Evolutionary conservation across 2,797 vertebrate species (phyloP).

Genomic region (Pseudomugil tenellus): DNA sequence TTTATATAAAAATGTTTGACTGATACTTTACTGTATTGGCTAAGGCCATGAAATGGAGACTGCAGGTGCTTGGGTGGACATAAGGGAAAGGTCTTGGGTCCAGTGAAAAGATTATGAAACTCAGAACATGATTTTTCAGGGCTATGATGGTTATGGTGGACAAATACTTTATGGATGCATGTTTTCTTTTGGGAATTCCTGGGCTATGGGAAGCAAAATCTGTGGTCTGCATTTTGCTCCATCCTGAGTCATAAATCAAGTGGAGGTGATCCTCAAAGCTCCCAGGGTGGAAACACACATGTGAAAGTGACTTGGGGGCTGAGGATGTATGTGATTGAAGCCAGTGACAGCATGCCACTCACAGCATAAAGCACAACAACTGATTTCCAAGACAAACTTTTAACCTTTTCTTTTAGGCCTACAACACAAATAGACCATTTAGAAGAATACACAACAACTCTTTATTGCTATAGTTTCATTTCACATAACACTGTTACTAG

Average conservation of each 20-base stretch:
- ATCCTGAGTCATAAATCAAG: conserved; percentile 76
- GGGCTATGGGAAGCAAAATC: conserved; percentile 41
- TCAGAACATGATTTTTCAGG: conserved; percentile 45
- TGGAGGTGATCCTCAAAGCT: conserved; percentile 55
- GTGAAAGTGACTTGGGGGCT: conserved; percentile 40
- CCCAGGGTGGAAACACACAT: conserved; percentile 62
- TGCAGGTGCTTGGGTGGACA: conserved; percentile 59
- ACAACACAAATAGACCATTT: conserved; percentile 13
- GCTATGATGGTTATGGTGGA: conserved; percentile 40
- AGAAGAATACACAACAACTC: conserved; percentile 19
- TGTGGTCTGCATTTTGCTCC: conserved; percentile 47
- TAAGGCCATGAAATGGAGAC: conserved; percentile 52
- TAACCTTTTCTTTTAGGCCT: conserved; percentile 33
- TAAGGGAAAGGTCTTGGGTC: conserved; percentile 40
- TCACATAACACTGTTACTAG: not conserved
- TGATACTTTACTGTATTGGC: conserved; percentile 47
- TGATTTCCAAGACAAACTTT: conserved; percentile 18
- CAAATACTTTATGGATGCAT: conserved; percentile 54
- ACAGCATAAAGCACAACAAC: conserved; percentile 35
- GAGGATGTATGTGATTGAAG: conserved; percentile 27
- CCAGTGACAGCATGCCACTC: conserved; percentile 19
- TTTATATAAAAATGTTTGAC: conserved; percentile 55
- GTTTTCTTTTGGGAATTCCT: conserved; percentile 51
- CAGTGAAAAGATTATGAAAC: conserved; percentile 49
- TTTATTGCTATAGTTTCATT: not conserved